Conservation (phyloP, 2,797 vertebrate genomes). For the Mycteria americana region DNA sequence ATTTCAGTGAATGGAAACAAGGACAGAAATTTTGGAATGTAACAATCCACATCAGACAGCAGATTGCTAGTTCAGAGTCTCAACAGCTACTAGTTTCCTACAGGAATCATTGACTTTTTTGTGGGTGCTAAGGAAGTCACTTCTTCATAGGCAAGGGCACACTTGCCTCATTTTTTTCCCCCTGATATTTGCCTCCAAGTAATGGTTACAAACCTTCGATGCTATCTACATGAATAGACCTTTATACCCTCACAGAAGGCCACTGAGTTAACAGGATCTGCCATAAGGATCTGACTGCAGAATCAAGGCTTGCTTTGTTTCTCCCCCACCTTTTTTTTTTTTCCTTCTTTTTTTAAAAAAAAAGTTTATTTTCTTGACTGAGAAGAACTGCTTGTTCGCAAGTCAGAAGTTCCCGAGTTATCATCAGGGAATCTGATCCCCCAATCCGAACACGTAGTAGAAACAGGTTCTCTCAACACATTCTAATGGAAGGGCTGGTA, state of each 20-base stretch:
- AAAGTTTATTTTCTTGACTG: background rate
- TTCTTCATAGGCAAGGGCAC: background rate
- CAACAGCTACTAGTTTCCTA: background rate
- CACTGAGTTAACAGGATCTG: conserved; percentile 26
- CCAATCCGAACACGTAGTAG: background rate
- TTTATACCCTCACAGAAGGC: conserved; percentile 38
- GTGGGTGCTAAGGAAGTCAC: background rate
- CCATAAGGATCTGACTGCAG: background rate
- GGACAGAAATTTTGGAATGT: background rate
- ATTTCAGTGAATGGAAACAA: background rate
- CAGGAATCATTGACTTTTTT: background rate
- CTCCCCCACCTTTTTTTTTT: background rate
- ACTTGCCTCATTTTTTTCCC: background rate
- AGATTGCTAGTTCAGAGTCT: background rate
- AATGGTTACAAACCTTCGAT: background rate
- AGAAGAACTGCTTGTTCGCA: conserved; percentile 3
- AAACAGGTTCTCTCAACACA: background rate
- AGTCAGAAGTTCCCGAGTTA: background rate
- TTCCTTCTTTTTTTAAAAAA: background rate
- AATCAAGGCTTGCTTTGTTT: conserved; percentile 56
- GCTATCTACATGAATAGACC: conserved; percentile 34
- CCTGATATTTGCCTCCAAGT: background rate
- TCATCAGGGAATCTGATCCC: conserved; percentile 30
- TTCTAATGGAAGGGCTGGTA: conserved; percentile 18
- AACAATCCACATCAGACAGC: background rate